phyloP scores from a whole-genome alignment of 2,113 vertebrate genomes.

The Phalacrocorax brasilianus region DNA sequence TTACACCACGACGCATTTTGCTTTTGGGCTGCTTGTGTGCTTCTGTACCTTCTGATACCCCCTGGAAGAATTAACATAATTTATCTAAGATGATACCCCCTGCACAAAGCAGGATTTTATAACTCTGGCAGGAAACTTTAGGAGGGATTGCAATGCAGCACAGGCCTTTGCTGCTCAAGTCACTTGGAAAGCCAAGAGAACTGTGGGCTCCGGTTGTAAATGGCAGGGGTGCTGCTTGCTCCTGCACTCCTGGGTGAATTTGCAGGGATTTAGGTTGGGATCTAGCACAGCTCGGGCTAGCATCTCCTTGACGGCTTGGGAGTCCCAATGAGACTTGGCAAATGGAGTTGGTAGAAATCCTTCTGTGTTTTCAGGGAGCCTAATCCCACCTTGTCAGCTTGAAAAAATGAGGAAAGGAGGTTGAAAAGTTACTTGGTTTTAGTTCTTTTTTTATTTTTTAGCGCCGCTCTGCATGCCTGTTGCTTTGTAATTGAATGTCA shows the following conservation, averaged over 20 bases:
- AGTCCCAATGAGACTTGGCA: background rate
- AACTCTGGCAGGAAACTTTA: background rate
- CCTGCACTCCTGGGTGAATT: background rate
- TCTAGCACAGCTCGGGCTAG: too few species aligned
- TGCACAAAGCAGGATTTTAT: background rate
- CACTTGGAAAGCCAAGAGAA: background rate
- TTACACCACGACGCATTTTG: background rate
- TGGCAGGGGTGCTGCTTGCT: background rate
- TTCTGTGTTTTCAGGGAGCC: background rate
- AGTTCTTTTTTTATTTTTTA: background rate
- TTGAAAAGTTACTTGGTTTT: background rate
- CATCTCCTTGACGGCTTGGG: background rate
- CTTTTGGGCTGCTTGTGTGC: background rate
- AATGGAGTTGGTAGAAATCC: background rate
- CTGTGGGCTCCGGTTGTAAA: background rate
- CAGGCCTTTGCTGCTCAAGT: background rate
- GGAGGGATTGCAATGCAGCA: accelerated
- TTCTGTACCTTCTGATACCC: background rate
- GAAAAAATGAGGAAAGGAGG: background rate
- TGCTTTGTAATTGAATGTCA: slow-evolving; percentile 81
- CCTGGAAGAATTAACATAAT: background rate
- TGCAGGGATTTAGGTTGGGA: background rate
- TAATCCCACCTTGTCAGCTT: background rate
- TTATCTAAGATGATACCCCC: background rate
- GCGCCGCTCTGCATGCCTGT: slow-evolving; percentile 71